Percentiles rank a stretch among this genome's conserved stretches.
Evolutionary conservation across 2,888 invertebrate genomes (phyloP).

Genomic region (Saturnia pavonia): DNA sequence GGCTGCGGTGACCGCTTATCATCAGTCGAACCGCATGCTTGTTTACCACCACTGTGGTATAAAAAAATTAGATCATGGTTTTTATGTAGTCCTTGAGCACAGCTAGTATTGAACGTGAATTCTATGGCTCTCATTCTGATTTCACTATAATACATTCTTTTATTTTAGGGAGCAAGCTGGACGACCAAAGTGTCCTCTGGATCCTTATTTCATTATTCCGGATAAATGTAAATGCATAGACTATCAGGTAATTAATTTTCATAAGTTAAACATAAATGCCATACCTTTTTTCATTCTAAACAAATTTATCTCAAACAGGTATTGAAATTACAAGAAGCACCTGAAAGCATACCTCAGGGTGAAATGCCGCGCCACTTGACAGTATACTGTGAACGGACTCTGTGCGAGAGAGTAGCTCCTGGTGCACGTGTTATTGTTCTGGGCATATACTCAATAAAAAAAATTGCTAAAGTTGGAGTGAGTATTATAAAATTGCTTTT

Average conservation of each 20-base stretch:
- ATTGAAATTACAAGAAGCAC: slow-evolving; percentile 97
- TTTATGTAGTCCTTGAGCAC: too few relatives aligned
- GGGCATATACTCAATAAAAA: slow-evolving; percentile 98
- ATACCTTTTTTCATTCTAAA: neutral
- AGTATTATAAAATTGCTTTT: slow-evolving; percentile 32
- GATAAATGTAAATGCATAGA: slow-evolving; percentile 99
- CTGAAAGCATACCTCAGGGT: slow-evolving; percentile 94
- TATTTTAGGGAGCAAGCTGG: slow-evolving; percentile 93
- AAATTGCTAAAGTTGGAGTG: slow-evolving; percentile 85
- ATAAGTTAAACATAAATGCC: neutral
- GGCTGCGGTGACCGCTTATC: too few relatives aligned
- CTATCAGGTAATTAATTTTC: slow-evolving; percentile 86
- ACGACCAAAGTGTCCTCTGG: slow-evolving; percentile 95
- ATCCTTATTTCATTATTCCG: slow-evolving; percentile 98
- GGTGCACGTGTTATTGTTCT: slow-evolving; percentile 96
- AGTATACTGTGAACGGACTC: slow-evolving; percentile 94
- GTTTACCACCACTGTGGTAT: too few relatives aligned
- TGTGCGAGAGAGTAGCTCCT: slow-evolving; percentile 97
- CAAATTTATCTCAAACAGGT: slow-evolving; percentile 66
- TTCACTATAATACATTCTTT: slow-evolving; percentile 20
- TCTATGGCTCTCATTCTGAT: neutral
- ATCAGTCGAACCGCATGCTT: too few relatives aligned
- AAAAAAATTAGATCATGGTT: too few relatives aligned
- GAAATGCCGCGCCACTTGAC: slow-evolving; percentile 98
- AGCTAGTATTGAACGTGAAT: too few relatives aligned